Percentiles rank a stretch among this genome's conserved stretches.
phyloP scores from a whole-genome alignment of 2,888 invertebrate genomes.

The Hoplodrina ambigua region DNA sequence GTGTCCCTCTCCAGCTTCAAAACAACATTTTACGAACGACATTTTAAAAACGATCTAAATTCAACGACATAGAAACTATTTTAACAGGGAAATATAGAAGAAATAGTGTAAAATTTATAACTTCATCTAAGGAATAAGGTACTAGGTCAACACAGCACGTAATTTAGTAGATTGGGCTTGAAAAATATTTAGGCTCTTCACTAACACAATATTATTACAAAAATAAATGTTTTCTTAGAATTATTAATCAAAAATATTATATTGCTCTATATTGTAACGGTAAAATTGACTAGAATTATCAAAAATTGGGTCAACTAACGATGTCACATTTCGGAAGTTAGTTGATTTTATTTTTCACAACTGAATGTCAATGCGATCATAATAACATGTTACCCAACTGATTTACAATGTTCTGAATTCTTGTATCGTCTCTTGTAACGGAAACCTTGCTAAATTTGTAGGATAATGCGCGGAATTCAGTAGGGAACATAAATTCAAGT shows the following conservation, averaged over 20 bases:
- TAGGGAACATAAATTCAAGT: slow-evolving; percentile 31
- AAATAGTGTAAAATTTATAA: slow-evolving; percentile 45
- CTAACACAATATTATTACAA: slow-evolving; percentile 59
- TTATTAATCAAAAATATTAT: slow-evolving; percentile 42
- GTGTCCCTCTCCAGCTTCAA: slow-evolving; percentile 93
- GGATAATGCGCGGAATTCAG: slow-evolving; percentile 72
- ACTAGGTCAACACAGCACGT: slow-evolving; percentile 46
- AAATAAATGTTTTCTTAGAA: slow-evolving; percentile 50
- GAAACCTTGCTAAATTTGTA: slow-evolving; percentile 63
- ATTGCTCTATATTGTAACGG: slow-evolving; percentile 47
- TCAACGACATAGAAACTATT: slow-evolving; percentile 45
- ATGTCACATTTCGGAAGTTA: slow-evolving; percentile 77
- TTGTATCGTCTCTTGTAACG: slow-evolving; percentile 5
- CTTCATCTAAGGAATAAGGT: slow-evolving; percentile 19
- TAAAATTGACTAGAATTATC: slow-evolving; percentile 64
- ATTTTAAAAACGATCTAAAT: slow-evolving; percentile 75
- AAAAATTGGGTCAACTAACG: slow-evolving; percentile 75
- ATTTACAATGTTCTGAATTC: slow-evolving; percentile 50
- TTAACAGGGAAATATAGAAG: slow-evolving; percentile 43
- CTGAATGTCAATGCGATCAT: slow-evolving; percentile 77
- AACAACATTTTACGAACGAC: slow-evolving; percentile 95
- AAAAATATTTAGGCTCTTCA: slow-evolving; percentile 57
- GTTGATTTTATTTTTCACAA: slow-evolving; percentile 68
- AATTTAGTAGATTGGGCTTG: slow-evolving; percentile 49
- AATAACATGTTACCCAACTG: slow-evolving; percentile 65